Evolutionary conservation across 2,888 invertebrate species (phyloP), one percentile per base, ranked within the genome.

Genomic region (Spilarctia lutea): DNA sequence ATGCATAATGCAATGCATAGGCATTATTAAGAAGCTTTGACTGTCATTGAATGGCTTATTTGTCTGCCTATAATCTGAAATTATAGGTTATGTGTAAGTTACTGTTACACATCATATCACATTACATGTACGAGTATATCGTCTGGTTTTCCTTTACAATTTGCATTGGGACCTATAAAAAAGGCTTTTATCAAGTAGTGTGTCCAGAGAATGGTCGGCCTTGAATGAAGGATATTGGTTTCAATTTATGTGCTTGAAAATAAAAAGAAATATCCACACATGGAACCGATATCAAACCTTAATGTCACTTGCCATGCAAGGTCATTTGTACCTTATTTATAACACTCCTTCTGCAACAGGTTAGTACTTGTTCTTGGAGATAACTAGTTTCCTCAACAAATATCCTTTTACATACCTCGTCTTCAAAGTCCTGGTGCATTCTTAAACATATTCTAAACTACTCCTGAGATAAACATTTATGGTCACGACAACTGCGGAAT

Each of bases 381-480:
- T 63, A 2, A 63, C 30, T 2, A 63, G 30, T 63, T 63, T 30
- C 7, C 63, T 30, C 30, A 63, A 63, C 18, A 30, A 30, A 63
- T 30, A 18, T 63, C 30, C 63, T 63, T 60, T 63, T 63, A 68
- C 45, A 16, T 45, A 45, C 18, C 18, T 39, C 20, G 68, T 16
- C n/a, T 68, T 68, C 10, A 18, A 45, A 45, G 63, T 30, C 63
- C 63, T 63, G 30, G 63, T 67, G 27, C 68, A 42, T 33, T 68
- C 33, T 33, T 65, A 27, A 65, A 39, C 33, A 69, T 67, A 71
- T 65, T 60, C 56, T 39, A 42, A 71, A 45, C 24, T 48, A 52
- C 33, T 65, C 24, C 30, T 24, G 74, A 81, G 80, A 81, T 81
- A 81, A 84, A 81, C 79, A 81, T 84, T 81, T 83, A 79, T 83